Evolutionary conservation across 2,797 vertebrate species (phyloP), one percentile per base, ranked within the genome.

Genomic region (Sus cebifrons): DNA sequence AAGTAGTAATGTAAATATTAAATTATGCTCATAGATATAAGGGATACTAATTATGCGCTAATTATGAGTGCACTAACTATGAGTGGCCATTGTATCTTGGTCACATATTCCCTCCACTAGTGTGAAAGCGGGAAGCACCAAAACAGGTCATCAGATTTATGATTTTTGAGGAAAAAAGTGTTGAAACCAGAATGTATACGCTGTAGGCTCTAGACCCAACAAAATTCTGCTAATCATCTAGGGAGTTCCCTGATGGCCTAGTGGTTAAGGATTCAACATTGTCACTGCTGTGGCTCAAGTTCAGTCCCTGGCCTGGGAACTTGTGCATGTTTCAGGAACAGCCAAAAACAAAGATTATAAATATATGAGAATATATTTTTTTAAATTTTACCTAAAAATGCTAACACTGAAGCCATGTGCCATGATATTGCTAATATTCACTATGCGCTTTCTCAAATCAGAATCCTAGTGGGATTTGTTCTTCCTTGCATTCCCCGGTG

Each of bases 21-120:
- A 74, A 74, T n/a, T 16, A 93, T 82, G 21, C 13, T 74, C 85
- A 89, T 6, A 84, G 27, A 70, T 49, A 89, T 73, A 85, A 93
- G 21, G 32, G 20, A 7, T 29, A 65, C 5, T 32, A 65, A 8
- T 21, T 56, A 32, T 56, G 29, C 32, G 3, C 52, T 78, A 18
- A 49, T 49, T 49, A 49, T 49, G 44, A 49, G 44, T 49, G 44
- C 9, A 49, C 44, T 49, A 49, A 49, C 44, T 49, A 49, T 49
- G 9, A 49, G 44, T 49, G 44, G 44, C 21, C 5, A 52, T 23
- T 49, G 49, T 40, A 67, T 60, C 29, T 73, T 87, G 40, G 3
- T 20, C 84, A 49, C 5, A 67, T 17, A 67, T 25, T 1, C 49
- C 13, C 44, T 49, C 36, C 36, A 6, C 21, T 15, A 27, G 8